phyloP scores from a whole-genome alignment of 2,888 invertebrate species.

The Lithophane ornitopus region DNA sequence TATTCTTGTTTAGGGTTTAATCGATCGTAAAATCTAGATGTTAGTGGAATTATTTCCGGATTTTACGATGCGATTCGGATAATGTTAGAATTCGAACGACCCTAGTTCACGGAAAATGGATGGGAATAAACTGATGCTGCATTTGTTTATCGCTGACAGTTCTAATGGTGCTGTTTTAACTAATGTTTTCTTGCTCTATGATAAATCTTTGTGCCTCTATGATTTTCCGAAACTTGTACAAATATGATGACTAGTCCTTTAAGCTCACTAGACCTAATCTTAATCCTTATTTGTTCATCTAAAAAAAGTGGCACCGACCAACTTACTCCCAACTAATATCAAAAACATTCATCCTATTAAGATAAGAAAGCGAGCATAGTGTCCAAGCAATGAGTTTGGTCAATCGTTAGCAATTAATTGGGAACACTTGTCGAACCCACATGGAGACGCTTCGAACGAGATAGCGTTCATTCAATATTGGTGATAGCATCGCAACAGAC shows the following conservation, averaged over 20 bases:
- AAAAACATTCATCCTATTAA: constrained; percentile 49
- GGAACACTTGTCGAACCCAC: constrained; percentile 66
- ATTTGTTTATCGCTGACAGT: background rate
- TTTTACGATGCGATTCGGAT: constrained; percentile 37
- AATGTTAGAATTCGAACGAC: constrained; percentile 6
- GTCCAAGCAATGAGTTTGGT: constrained; percentile 68
- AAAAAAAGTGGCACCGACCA: background rate
- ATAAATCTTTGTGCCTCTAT: background rate
- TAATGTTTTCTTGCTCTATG: background rate
- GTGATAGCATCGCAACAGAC: constrained; percentile 44
- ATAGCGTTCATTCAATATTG: constrained; percentile 49
- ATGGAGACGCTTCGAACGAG: constrained; percentile 45
- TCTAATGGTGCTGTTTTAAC: background rate
- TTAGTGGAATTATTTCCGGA: constrained; percentile 33
- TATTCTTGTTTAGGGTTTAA: constrained; percentile 31
- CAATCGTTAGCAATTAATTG: constrained; percentile 75
- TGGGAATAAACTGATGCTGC: constrained; percentile 6
- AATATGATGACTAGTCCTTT: background rate
- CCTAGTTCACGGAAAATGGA: constrained; percentile 9
- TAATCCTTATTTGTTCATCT: background rate
- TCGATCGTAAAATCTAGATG: constrained; percentile 49
- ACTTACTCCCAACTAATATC: constrained; percentile 18
- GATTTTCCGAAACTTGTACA: background rate
- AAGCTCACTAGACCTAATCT: background rate
- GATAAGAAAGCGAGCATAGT: constrained; percentile 64